Evolutionary conservation across 2,888 invertebrate genomes (phyloP).

Genomic region (Athripsodes cinereus): DNA sequence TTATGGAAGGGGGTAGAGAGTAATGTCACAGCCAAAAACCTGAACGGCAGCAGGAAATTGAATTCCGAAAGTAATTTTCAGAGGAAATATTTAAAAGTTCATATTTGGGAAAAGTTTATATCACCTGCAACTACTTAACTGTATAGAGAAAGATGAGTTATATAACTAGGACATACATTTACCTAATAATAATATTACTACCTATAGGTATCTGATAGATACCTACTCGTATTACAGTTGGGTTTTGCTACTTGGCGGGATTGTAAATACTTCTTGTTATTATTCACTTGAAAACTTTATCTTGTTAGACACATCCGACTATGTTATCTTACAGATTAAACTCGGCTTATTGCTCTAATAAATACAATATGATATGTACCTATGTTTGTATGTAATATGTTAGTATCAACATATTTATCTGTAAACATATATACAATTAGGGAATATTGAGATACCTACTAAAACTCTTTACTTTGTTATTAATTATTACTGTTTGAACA

Average conservation of each 20-base stretch:
- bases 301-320: background rate
- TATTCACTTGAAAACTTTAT: constrained; percentile 2
- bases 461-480: too few species aligned
- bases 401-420: too few species aligned
- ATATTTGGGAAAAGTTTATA: constrained; percentile 23
- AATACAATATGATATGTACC: background rate
- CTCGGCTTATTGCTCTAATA: background rate
- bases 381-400: too few species aligned
- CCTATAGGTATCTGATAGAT: too few species aligned
- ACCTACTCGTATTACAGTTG: too few species aligned
- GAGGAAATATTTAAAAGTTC: constrained; percentile 25
- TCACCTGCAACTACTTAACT: constrained; percentile 13
- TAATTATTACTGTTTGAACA: too few species aligned
- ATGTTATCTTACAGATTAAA: background rate
- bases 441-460: too few species aligned
- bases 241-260: background rate
- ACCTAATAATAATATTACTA: too few species aligned
- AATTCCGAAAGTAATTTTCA: constrained; percentile 26
- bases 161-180: too few species aligned
- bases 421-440: too few species aligned
- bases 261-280: background rate
- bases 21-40: constrained; percentile 11
- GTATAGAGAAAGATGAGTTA: background rate
- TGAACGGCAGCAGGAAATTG: constrained; percentile 27
- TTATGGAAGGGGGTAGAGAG: background rate